phyloP scores from a whole-genome alignment of 2,797 vertebrate species.

The Argyrosomus regius region DNA sequence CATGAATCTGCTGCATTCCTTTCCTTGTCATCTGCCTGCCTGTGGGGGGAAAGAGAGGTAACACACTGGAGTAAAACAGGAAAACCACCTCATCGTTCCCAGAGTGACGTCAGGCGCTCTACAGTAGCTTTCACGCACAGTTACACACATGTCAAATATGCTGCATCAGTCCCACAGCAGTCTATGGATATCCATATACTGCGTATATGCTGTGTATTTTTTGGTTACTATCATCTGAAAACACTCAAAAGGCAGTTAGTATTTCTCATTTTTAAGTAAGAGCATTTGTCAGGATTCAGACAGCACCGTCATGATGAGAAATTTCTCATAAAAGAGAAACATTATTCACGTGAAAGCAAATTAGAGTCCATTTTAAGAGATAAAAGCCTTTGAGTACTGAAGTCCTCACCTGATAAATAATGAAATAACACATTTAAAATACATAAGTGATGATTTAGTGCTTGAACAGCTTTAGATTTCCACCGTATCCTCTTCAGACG shows the following conservation, averaged over 20 bases:
- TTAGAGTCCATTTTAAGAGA: not conserved
- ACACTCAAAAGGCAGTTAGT: not conserved
- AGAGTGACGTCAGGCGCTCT: constrained; percentile 62
- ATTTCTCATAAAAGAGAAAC: not conserved
- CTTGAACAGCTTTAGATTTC: not conserved
- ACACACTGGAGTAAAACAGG: constrained; percentile 62
- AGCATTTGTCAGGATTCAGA: not conserved
- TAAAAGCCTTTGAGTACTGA: not conserved
- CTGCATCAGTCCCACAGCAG: constrained; percentile 19
- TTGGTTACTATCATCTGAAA: not conserved
- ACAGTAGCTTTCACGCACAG: constrained; percentile 44
- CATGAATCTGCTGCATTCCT: constrained; percentile 68
- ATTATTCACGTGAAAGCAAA: not conserved
- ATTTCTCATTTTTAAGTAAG: not conserved
- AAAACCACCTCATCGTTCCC: constrained; percentile 68
- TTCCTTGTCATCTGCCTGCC: constrained; percentile 49
- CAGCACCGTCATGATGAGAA: not conserved
- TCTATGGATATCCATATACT: not conserved
- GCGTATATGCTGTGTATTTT: not conserved
- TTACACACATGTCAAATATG: constrained; percentile 30
- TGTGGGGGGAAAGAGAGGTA: constrained; percentile 11
- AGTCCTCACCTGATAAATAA: not conserved
- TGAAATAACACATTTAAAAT: not conserved
- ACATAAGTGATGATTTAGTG: not conserved
- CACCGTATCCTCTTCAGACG: not conserved